Conservation (phyloP, 2,113 vertebrate species). For the Mobula hypostoma region DNA sequence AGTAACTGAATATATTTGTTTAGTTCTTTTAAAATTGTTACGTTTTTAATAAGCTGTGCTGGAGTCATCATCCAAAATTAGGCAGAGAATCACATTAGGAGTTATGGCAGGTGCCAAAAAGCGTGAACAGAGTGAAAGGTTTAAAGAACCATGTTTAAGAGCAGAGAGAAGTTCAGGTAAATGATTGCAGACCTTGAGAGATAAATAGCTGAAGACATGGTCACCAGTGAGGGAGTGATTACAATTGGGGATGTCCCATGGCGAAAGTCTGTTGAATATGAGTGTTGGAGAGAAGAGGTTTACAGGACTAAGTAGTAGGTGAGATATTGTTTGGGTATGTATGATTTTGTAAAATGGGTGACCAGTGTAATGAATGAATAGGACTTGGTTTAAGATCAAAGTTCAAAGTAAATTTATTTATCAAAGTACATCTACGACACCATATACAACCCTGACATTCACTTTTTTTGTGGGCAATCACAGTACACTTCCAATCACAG, state of each 20-base stretch:
- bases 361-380: not conserved
- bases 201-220: not conserved
- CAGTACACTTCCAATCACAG: too few species aligned
- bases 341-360: not conserved
- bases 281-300: too few species aligned
- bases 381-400: not conserved
- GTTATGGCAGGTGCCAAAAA: not conserved
- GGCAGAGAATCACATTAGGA: not conserved
- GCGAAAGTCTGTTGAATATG: too few species aligned
- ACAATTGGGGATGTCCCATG: not conserved
- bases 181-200: not conserved
- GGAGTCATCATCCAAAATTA: not conserved
- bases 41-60: not conserved
- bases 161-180: not conserved
- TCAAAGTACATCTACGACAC: too few species aligned
- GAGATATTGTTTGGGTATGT: too few species aligned
- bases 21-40: too few species aligned
- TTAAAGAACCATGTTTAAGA: not conserved
- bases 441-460: too few species aligned
- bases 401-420: too few species aligned
- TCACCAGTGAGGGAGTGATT: not conserved
- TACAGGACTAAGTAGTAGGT: too few species aligned
- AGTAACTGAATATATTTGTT: not conserved
- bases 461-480: too few species aligned
- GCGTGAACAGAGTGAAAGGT: not conserved